Evolutionary conservation across 2,113 vertebrate species (phyloP).

Genomic region (Condylura cristata): DNA sequence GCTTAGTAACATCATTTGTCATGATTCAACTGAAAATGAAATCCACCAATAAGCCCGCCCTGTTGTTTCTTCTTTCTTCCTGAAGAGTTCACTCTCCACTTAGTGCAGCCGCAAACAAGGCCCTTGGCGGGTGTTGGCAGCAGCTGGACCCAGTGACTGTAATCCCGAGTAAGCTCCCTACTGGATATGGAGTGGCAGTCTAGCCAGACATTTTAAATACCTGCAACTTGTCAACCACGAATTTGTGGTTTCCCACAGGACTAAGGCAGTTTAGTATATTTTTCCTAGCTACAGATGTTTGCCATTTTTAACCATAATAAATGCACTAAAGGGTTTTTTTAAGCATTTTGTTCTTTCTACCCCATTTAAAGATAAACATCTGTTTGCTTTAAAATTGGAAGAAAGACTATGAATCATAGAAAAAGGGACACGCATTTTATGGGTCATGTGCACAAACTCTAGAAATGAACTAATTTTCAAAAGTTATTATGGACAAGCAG

Average conservation of each 20-base stretch:
- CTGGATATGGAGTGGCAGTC: slow-evolving; percentile 60
- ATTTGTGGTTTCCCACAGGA: slow-evolving; percentile 69
- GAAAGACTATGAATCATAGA: slow-evolving; percentile 49
- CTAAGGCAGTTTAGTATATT: slow-evolving; percentile 54
- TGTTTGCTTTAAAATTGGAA: slow-evolving; percentile 60
- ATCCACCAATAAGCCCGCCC: not conserved
- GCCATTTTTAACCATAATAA: slow-evolving; percentile 69
- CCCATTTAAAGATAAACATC: slow-evolving; percentile 71
- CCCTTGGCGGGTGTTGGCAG: slow-evolving; percentile 61
- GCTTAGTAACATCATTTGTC: slow-evolving; percentile 25
- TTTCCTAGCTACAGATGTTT: slow-evolving; percentile 65
- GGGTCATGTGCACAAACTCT: slow-evolving; percentile 61
- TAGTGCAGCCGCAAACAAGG: slow-evolving; percentile 49
- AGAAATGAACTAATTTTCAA: slow-evolving; percentile 71
- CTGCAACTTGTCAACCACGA: slow-evolving; percentile 60
- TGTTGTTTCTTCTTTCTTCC: slow-evolving; percentile 42
- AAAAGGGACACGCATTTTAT: slow-evolving; percentile 64
- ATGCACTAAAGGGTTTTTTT: slow-evolving; percentile 66
- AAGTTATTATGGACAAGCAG: slow-evolving; percentile 62
- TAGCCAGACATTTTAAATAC: slow-evolving; percentile 65
- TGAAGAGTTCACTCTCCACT: slow-evolving; percentile 30
- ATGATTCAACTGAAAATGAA: slow-evolving; percentile 46
- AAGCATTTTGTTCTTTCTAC: slow-evolving; percentile 68
- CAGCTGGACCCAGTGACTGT: slow-evolving; percentile 60
- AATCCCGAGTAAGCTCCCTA: slow-evolving; percentile 47